Base-by-base conservation (phyloP, 2,113 vertebrate species). In the Elephas maximus region DNA sequence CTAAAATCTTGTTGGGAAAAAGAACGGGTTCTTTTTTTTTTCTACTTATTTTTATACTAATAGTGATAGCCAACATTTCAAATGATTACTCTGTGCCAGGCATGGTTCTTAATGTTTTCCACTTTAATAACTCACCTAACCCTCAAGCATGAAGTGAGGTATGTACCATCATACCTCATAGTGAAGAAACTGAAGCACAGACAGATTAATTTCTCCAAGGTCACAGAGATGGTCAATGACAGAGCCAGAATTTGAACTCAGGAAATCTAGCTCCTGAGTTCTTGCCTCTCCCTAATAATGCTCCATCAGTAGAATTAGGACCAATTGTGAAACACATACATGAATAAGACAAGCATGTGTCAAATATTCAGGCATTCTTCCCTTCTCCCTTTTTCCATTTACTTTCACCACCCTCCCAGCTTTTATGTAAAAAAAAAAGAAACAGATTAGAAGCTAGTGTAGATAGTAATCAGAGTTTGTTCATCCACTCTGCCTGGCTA, bases 121-220 rank as follows among this genome's bases (percentile, higher is more conserved):
- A 71, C 51, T 76, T 92, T 82, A 48, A n/a, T 53, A 77, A 67
- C 6, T 96, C 48, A 91, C 86, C 63, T 95, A 93, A 81, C 51
- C n/a, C 41, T 94, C 23, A 85, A 92, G 41, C 24, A 92, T 44
- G 77, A 23, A n/a, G 12, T 77, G 84, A 95, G 5, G 4, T 77
- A 8, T 69, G 4, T 71, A 33, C 41, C 18, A 63, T 84, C 30
- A 79, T 71, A 48, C 45, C 18, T 80, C 17, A 90, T 24, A 88
- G n/a, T 69, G 79, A 81, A 65, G n/a, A 90, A 94, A 77, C 15
- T 44, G 30, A 71, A 37, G 8, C 28, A 69, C 20, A 76, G 41
- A 88, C 11, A 87, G 71, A 93, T 89, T 90, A 82, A 28, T 81
- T 93, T 76, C 14, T 6, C 18, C 23, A 44, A 71, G n/a, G n/a